Evolutionary conservation across 30 jellyfish, hydroid and myxozoan species (phyloP).

Genomic region (Calvadosia cruxmelitensis): DNA sequence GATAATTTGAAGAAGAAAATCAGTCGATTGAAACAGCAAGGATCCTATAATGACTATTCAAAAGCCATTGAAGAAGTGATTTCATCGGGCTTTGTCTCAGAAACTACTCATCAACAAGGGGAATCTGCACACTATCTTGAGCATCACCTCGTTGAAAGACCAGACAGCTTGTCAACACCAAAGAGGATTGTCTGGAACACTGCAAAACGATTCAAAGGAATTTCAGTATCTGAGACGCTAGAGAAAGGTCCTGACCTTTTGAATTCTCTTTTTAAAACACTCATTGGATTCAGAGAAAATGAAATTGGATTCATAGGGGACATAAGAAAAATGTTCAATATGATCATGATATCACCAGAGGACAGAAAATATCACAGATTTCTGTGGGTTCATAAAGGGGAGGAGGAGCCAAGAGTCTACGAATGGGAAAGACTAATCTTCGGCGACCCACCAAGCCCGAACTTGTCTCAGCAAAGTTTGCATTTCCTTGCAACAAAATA

Average conservation of each 20-base stretch:
- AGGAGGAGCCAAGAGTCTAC: conserved; percentile 21
- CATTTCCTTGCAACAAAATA: conserved; percentile 28
- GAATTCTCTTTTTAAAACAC: conserved; percentile 28
- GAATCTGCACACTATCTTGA: no score
- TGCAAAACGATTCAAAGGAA: no score
- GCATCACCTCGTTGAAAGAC: no score
- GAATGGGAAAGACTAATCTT: conserved; percentile 25
- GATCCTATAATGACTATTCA: no score
- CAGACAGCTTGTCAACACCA: no score
- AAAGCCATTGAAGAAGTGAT: no score
- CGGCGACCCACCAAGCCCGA: conserved; percentile 51
- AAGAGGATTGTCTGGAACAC: no score
- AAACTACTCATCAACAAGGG: no score
- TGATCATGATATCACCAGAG: conserved; percentile 26
- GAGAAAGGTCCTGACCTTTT: conserved; percentile 72
- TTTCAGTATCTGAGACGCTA: no score
- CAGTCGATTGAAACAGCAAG: no score
- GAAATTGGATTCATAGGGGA: conserved; percentile 33
- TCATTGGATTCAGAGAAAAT: conserved; percentile 43
- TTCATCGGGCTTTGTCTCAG: no score
- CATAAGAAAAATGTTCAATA: conserved; percentile 35
- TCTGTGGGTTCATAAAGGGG: conserved; percentile 40
- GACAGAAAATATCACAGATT: conserved; percentile 51
- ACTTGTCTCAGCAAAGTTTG: conserved; percentile 38
- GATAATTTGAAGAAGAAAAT: no score